Percentiles rank a stretch among this genome's conserved stretches.
phyloP scores from a whole-genome alignment of 2,797 vertebrate genomes.

The Discoglossus pictus region DNA sequence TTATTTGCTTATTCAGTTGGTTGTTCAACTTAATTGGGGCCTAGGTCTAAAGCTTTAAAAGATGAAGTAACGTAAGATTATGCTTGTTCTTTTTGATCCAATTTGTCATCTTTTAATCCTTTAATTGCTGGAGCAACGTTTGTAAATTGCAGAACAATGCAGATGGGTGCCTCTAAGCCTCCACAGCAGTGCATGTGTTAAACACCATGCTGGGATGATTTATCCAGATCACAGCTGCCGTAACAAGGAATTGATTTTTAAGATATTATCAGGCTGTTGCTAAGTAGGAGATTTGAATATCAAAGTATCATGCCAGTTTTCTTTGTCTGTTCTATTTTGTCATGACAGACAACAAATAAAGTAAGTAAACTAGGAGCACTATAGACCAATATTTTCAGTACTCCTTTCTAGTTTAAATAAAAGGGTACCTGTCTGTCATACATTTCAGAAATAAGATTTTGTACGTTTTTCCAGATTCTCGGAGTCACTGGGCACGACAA shows the following conservation, averaged over 20 bases:
- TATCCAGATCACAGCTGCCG: conserved; percentile 39
- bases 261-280: conserved; percentile 44
- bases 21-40: conserved; percentile 31
- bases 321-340: conserved; percentile 6
- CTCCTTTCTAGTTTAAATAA: no score
- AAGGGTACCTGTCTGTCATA: no score
- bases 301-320: conserved; percentile 30
- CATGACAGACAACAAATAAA: conserved; percentile 3
- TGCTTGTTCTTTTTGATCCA: conserved; percentile 40
- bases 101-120: conserved; percentile 29
- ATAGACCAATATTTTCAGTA: no score
- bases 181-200: conserved; percentile 34
- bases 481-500: no score
- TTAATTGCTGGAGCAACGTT: conserved; percentile 21
- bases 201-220: conserved; percentile 40
- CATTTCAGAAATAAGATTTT: no score
- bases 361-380: neutral
- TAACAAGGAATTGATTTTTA: conserved; percentile 48
- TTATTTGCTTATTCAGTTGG: neutral
- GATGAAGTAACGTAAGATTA: conserved; percentile 31
- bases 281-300: no score
- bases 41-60: conserved; percentile 27
- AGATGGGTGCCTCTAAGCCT: neutral
- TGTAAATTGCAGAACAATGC: neutral
- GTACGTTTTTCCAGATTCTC: no score